Evolutionary conservation across 2,113 vertebrate genomes (phyloP), one percentile per base, ranked within the genome.

Genomic region (Trogon melanurus): DNA sequence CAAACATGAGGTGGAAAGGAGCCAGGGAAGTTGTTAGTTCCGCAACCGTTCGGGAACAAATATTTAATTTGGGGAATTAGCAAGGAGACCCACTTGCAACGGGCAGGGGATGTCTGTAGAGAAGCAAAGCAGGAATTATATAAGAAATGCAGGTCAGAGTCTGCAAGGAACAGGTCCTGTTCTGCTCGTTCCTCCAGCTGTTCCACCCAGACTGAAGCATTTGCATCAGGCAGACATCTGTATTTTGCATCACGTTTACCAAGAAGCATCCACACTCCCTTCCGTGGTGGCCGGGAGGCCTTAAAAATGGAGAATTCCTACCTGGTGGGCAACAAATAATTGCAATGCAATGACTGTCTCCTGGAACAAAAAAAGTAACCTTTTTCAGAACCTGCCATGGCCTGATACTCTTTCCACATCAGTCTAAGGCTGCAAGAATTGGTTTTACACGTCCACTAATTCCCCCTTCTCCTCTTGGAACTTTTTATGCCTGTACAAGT

Each of bases 161-260:
- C 76, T 78, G 69, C 36, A 12, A 41, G 67, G 83, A 53, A n/a
- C 72, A 18, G 54, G 6, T 90, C 88, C 88, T 71, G 94, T 69
- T 89, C 72, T 81, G 92, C 96, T 71, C 1, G 47, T 81, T 95
- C 83, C 92, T 96, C 85, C 85, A 30, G 85, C 82, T 57, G 16
- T 15, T 41, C 81, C 71, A 38, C 70, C 70, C 66, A 50, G 71
- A 38, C 44, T 3, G 0, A n/a, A 66, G 79, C 64, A 18, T 73
- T 75, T 73, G 51, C 67, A 92, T 18, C 90, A 26, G 7, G 3
- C 53, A 38, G 21, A 48, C 64, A 83, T 12, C 25, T 10, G 54
- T 8, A 18, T 30, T 92, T 72, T 67, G 38, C 57, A 79, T 32
- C 38, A 26, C 1, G 36, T 38, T 36, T 5, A 3, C 9, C 6